A percentile compares a stretch with the other conserved stretches of the same genome.
Evolutionary conservation across 2,113 vertebrate species (phyloP).

Genomic region (Henicopernis longicauda): DNA sequence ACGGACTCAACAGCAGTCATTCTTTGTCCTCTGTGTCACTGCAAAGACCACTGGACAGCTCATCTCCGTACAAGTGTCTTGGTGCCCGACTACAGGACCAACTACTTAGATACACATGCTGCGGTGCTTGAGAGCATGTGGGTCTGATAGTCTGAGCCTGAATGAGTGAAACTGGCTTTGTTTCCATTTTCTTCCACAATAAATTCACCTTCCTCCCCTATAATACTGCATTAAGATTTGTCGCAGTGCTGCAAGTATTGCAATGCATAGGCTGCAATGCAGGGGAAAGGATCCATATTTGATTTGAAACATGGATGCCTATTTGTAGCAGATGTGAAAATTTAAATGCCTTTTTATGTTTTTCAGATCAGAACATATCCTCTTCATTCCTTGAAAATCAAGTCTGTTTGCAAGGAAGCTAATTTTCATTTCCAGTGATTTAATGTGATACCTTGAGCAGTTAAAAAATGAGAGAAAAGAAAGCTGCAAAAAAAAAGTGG

Average conservation of each 20-base stretch:
- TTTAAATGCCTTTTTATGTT: not conserved
- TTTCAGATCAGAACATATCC: not conserved
- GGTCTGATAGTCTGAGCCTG: not conserved
- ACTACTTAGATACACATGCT: not conserved
- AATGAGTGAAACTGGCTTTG: not conserved
- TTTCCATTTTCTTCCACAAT: not conserved
- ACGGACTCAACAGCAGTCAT: not conserved
- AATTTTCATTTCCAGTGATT: not conserved
- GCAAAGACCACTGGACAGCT: not conserved
- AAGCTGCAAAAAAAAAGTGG: not conserved
- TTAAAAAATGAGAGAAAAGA: not conserved
- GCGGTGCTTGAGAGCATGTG: not conserved
- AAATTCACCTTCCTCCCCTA: not conserved
- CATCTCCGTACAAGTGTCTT: not conserved
- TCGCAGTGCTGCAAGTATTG: not conserved
- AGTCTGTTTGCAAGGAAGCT: not conserved
- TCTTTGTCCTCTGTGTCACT: not conserved
- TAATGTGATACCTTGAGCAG: not conserved
- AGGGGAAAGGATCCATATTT: not conserved
- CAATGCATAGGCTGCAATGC: not conserved
- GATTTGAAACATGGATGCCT: not conserved
- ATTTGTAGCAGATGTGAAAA: not conserved
- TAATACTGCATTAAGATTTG: not conserved
- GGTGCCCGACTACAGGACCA: not conserved
- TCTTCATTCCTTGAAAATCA: not conserved